Evolutionary conservation across 2,797 vertebrate species (phyloP).

Genomic region (Lindbergichthys nudifrons): DNA sequence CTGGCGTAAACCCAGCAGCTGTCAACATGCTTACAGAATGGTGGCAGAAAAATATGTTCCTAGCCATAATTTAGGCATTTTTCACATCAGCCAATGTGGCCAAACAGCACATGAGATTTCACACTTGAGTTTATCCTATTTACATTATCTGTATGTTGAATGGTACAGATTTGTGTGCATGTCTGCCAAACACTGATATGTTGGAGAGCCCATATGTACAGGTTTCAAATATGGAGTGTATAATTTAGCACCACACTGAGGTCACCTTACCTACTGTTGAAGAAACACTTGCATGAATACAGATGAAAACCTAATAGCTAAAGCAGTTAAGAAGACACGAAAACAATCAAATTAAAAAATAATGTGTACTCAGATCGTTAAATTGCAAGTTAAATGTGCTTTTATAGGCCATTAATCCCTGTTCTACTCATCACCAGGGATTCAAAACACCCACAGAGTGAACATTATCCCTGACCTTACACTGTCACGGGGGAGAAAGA

Average conservation of each 20-base stretch:
- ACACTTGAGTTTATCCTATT: conserved; percentile 11
- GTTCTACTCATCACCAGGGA: conserved; percentile 18
- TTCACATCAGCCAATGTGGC: background rate
- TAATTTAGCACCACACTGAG: too few relatives aligned
- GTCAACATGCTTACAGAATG: background rate
- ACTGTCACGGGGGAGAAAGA: conserved; percentile 8
- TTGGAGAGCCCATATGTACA: background rate
- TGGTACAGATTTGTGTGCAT: conserved; percentile 15
- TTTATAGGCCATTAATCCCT: conserved; percentile 41
- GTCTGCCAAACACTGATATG: conserved; percentile 24
- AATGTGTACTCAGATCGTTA: conserved; percentile 13
- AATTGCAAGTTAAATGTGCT: conserved; percentile 26
- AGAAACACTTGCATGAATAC: background rate
- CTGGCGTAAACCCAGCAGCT: background rate
- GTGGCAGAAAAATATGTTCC: background rate
- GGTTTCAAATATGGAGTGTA: too few relatives aligned
- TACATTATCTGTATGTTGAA: conserved; percentile 12
- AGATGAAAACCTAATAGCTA: background rate
- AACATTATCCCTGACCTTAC: conserved; percentile 39
- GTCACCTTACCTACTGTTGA: background rate
- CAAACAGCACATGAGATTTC: conserved; percentile 9
- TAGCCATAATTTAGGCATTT: conserved; percentile 13
- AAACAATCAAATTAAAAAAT: background rate
- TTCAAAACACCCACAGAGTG: conserved; percentile 28
- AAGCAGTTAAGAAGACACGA: background rate